Evolutionary conservation across 1,140 invertebrate species (phyloP).

Genomic region (Macrostomum lignano): DNA sequence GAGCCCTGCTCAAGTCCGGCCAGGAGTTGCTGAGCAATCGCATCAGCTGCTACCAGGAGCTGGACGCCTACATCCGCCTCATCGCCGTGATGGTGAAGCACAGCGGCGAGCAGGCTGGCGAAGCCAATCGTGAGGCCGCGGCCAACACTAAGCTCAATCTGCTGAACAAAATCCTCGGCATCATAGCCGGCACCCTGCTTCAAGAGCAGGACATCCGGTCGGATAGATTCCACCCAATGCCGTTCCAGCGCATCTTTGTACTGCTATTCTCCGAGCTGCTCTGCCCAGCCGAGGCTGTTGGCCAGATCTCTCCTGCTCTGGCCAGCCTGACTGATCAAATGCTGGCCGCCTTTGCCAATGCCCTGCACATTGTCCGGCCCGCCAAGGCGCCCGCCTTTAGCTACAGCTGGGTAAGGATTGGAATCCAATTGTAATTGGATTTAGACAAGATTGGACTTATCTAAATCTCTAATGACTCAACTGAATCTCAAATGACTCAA

Average conservation of each 20-base stretch:
- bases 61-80: slow-evolving; percentile 74
- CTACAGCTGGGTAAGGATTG: slow-evolving; percentile 86
- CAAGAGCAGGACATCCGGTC: slow-evolving; percentile 62
- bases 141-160: slow-evolving; percentile 73
- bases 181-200: slow-evolving; percentile 67
- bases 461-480: too few relatives aligned
- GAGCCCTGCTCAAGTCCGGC: too few relatives aligned
- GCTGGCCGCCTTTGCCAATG: slow-evolving; percentile 7
- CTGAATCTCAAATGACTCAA: too few relatives aligned
- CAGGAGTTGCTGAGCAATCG: too few relatives aligned
- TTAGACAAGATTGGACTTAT: too few relatives aligned
- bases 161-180: slow-evolving; percentile 74
- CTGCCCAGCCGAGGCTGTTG: slow-evolving; percentile 48
- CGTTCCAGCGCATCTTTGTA: slow-evolving; percentile 83
- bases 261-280: slow-evolving; percentile 88
- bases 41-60: too few relatives aligned
- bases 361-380: slow-evolving; percentile 51
- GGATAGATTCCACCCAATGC: slow-evolving; percentile 71
- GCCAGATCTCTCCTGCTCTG: not conserved
- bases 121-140: slow-evolving; percentile 28
- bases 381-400: slow-evolving; percentile 79
- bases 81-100: slow-evolving; percentile 85
- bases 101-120: slow-evolving; percentile 47
- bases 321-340: not conserved
- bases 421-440: too few relatives aligned